Conservation (phyloP, 2,888 invertebrate genomes). For the Dugesia japonica region DNA sequence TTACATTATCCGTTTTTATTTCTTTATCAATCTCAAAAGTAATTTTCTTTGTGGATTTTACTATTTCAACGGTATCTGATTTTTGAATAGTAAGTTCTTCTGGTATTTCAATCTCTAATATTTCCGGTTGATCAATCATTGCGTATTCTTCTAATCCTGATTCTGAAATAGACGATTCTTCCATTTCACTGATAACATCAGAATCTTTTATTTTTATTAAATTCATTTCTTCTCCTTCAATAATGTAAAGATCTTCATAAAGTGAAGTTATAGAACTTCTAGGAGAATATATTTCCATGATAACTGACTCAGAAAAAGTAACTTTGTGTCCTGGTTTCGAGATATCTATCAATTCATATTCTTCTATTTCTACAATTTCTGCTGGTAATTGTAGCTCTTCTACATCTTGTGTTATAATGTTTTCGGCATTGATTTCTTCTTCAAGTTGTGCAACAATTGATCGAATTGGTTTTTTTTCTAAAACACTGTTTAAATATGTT, state of each 20-base stretch:
- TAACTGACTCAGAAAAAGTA: constrained; percentile 28
- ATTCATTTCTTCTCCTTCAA: constrained; percentile 4
- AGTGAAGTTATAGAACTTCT: neutral
- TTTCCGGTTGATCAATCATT: neutral
- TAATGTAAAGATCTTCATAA: neutral
- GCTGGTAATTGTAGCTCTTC: neutral
- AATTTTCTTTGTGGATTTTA: neutral
- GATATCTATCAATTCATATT: neutral
- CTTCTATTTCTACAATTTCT: constrained; percentile 8
- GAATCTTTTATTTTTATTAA: neutral
- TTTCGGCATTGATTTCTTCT: constrained; percentile 8
- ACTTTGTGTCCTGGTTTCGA: constrained; percentile 22
- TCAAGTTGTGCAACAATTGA: neutral
- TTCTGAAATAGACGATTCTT: neutral
- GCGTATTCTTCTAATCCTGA: neutral
- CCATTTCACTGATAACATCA: constrained; percentile 4
- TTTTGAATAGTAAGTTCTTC: neutral
- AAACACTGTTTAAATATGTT: neutral
- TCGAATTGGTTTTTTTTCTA: neutral
- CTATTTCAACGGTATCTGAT: neutral
- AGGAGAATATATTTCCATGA: constrained; percentile 25
- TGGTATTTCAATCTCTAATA: neutral
- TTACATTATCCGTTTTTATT: neutral
- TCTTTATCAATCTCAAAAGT: neutral
- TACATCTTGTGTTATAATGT: constrained; percentile 7